These are phyloP conservation scores for Barnardius zonarius DNA, from an alignment of 2,113 vertebrate species.

Conservation along the genomic window DNA sequence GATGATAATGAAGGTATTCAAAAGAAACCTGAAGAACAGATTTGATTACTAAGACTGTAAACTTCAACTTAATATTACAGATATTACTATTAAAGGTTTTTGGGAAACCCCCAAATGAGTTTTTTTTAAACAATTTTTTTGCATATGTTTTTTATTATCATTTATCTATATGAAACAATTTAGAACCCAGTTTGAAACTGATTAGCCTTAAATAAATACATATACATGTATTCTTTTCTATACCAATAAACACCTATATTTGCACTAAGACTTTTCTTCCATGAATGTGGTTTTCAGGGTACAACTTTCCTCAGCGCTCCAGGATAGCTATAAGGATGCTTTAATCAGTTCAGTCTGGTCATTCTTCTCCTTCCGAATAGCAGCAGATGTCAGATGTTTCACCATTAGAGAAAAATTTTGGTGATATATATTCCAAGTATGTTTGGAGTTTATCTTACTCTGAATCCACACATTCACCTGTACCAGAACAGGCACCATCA, in stretches of 20 bases:
- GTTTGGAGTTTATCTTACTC: background rate
- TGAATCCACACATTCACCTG: background rate
- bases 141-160: background rate
- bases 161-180: background rate
- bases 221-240: background rate
- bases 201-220: background rate
- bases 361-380: background rate
- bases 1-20: background rate
- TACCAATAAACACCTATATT: background rate
- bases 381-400: background rate
- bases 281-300: background rate
- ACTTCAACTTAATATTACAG: background rate
- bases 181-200: background rate
- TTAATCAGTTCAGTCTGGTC: background rate
- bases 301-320: background rate
- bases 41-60: background rate
- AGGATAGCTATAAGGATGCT: background rate
- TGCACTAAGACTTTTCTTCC: background rate
- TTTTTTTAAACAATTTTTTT: background rate
- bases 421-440: background rate
- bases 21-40: background rate
- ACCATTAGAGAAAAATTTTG: background rate
- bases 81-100: background rate
- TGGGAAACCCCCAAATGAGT: fast-evolving
- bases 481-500: background rate